Evolutionary conservation across 2,113 vertebrate species (phyloP), one percentile per base, ranked within the genome.

Genomic region (Labeo catla): DNA sequence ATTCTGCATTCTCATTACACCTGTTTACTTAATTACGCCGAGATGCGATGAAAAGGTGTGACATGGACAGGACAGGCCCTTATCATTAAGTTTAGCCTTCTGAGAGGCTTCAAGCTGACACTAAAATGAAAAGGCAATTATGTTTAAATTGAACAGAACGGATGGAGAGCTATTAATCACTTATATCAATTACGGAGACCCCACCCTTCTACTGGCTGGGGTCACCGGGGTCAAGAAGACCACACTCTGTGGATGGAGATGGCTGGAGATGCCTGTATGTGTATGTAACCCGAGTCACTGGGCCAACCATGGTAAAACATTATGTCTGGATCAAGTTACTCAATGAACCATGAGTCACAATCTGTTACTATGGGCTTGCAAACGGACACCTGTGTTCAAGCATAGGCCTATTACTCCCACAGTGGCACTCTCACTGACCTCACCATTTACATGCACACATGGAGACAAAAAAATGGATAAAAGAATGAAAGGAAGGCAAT

Each of bases 91-190:
- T 63, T 81, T 66, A 66, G 65, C 39, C n/a, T n/a, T 84, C 68
- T 61, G 52, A 72, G 82, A 85, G 74, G 81, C 70, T 85, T 84
- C 50, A 50, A 87, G 76, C 76, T 10, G 52, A 86, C 73, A 47
- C n/a, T 74, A 49, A 86, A 89, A 87, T 90, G 86, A 89, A 88
- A 88, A 87, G 43, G 65, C 79, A 80, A 82, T 87, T 88, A 86
- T 74, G 52, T 21, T 66, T 70, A 66, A 86, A 83, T 50, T 21
- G 81, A 49, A 70, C 45, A 76, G 43, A 87, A 65, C 10, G 23
- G 23, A 61, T 83, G 61, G 76, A 83, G 74, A 85, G 57, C 83
- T 88, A 85, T 89, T 88, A 90, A 89, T 88, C 86, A 86, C 81
- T 83, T 85, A 86, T 63, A 86, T 88, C 81, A 91, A 86, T 89